A percentile compares a stretch with the other conserved stretches of the same genome.
Conservation (phyloP, 2,888 invertebrate species). For the Rhaphigaster nebulosa region DNA sequence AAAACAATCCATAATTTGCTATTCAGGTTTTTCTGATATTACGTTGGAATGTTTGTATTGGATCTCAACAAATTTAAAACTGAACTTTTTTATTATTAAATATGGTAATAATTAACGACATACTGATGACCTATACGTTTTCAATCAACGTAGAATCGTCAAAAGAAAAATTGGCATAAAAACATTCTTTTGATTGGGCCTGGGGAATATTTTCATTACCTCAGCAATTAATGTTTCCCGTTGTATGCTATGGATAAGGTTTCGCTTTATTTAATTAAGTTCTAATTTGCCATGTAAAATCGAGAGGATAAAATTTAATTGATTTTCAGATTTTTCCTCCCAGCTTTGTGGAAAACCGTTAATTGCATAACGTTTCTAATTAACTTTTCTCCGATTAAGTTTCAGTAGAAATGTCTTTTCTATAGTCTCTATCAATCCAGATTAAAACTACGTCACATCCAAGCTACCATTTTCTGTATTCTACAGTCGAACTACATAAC, state of each 20-base stretch:
- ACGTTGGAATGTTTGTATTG: no score
- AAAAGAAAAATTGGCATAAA: not conserved
- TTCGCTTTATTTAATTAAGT: not conserved
- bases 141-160: not conserved
- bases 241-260: not conserved
- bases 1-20: no score
- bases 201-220: not conserved
- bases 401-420: not conserved
- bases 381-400: not conserved
- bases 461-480: not conserved
- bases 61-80: no score
- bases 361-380: not conserved
- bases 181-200: not conserved
- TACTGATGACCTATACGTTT: not conserved
- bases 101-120: no score
- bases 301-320: not conserved
- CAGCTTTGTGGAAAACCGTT: not conserved
- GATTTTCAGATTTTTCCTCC: not conserved
- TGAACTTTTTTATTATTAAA: no score
- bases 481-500: no score
- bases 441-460: not conserved
- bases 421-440: not conserved
- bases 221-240: not conserved
- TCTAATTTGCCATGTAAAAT: not conserved
- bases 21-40: no score